Percentiles rank a stretch among this genome's conserved stretches.
Conservation (phyloP, 2,113 vertebrate genomes). For the Pholis gunnellus region DNA sequence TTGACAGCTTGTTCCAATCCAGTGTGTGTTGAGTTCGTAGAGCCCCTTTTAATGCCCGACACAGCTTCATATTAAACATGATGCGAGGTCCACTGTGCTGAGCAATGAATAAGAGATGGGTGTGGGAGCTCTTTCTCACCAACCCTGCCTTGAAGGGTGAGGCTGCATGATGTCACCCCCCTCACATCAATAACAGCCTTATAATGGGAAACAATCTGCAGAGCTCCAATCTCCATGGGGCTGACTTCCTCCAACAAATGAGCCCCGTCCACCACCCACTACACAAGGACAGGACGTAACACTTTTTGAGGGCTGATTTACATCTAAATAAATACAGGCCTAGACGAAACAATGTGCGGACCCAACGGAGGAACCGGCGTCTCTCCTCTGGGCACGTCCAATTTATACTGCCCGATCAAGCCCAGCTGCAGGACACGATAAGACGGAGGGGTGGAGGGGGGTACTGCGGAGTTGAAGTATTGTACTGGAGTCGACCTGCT, state of each 20-base stretch:
- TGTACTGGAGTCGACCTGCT: constrained; percentile 55
- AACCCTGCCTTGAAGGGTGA: constrained; percentile 52
- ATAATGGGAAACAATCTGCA: constrained; percentile 83
- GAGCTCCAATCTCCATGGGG: constrained; percentile 83
- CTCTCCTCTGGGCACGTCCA: constrained; percentile 82
- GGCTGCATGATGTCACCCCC: constrained; percentile 81
- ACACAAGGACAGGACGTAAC: constrained; percentile 92
- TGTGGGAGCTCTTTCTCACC: constrained; percentile 70
- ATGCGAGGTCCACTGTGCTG: constrained; percentile 44
- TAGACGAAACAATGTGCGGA: constrained; percentile 91
- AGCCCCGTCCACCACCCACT: constrained; percentile 77
- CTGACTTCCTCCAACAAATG: constrained; percentile 86
- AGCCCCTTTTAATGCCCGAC: background rate
- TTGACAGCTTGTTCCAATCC: background rate
- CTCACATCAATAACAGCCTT: constrained; percentile 70
- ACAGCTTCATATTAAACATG: constrained; percentile 31
- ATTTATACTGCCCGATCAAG: constrained; percentile 84
- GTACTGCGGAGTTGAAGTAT: constrained; percentile 60
- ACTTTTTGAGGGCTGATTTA: constrained; percentile 91
- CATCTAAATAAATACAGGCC: constrained; percentile 92
- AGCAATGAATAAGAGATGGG: constrained; percentile 63
- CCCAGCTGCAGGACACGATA: constrained; percentile 83
- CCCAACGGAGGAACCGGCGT: constrained; percentile 85
- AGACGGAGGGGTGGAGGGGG: constrained; percentile 60
- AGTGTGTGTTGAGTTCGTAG: background rate